Base-by-base conservation (phyloP, 2,113 vertebrate genomes). In the Neodontobutis hainanensis region DNA sequence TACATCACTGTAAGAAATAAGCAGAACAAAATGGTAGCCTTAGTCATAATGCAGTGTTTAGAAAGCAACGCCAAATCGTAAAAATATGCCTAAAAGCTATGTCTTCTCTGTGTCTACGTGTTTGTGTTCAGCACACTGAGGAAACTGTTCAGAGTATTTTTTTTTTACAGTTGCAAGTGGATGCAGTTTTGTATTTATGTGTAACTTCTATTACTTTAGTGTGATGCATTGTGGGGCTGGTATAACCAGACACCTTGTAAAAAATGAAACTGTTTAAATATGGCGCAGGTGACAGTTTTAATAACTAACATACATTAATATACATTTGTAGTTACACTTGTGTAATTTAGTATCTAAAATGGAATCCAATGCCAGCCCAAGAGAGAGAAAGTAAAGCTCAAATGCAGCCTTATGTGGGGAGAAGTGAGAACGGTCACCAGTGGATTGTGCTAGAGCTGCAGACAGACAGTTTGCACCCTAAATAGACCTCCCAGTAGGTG, bases 361-460 rank as follows among this genome's bases (percentile, higher is more conserved):
- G 57, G 38, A 64, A 61, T 70, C 47, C 56, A 73, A 65, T 77
- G 50, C 60, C 61, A 53, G 70, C 69, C 1, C 58, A 38, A 77
- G 34, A 79, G 62, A 5, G 2, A 61, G 57, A 69, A 48, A 62
- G 72, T 34, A 51, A 58, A 62, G 62, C 65, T 86, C 72, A 83
- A 83, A 85, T 76, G 61, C 56, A 58, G 75, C 73, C 70, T 85
- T 78, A 61, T 42, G n/a, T 45, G 58, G 80, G 73, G 82, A 76
- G 52, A 10, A 3, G 27, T 67, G 65, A 65, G 65, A 67, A 49
- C 63, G 65, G 68, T 80, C 86, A 80, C 68, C 68, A 78, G 83
- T 85, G 60, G 81, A 80, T 63, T 63, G 6, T 6, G 44, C 80
- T 64, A 45, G 73, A 48, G 8, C 55, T 45, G 72, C 70, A n/a